Conservation (phyloP, 2,113 vertebrate genomes). For the Cervus canadensis region DNA sequence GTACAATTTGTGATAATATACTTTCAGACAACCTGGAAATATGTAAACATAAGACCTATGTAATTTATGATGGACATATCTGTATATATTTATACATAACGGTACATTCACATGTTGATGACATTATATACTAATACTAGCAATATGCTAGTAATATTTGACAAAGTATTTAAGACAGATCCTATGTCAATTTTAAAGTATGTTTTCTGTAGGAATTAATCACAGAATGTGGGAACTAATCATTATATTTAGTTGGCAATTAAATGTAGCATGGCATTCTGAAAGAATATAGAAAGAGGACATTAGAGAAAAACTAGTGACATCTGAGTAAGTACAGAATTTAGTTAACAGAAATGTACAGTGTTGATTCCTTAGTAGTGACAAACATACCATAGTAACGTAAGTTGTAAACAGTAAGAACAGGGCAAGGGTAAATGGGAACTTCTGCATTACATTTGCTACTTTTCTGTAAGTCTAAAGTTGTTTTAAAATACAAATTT, state of each 20-base stretch:
- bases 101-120: not conserved
- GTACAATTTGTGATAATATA: not conserved
- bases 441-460: not conserved
- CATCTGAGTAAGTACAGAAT: not conserved
- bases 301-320: not conserved
- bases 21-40: not conserved
- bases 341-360: not conserved
- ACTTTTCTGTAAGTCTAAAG: not conserved
- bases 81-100: not conserved
- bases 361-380: not conserved
- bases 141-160: not conserved
- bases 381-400: not conserved
- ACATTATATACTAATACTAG: not conserved
- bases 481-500: not conserved
- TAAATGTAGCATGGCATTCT: not conserved
- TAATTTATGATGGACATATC: not conserved
- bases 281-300: not conserved
- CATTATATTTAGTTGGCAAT: not conserved
- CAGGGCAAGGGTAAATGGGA: not conserved
- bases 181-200: not conserved
- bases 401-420: not conserved
- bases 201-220: not conserved
- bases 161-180: not conserved
- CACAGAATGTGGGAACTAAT: not conserved
- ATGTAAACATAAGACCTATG: not conserved